A percentile compares a stretch with the other conserved stretches of the same genome.
These are phyloP conservation scores for Amniataba percoides DNA, from an alignment of 2,797 vertebrate species.

Conservation along the genomic window DNA sequence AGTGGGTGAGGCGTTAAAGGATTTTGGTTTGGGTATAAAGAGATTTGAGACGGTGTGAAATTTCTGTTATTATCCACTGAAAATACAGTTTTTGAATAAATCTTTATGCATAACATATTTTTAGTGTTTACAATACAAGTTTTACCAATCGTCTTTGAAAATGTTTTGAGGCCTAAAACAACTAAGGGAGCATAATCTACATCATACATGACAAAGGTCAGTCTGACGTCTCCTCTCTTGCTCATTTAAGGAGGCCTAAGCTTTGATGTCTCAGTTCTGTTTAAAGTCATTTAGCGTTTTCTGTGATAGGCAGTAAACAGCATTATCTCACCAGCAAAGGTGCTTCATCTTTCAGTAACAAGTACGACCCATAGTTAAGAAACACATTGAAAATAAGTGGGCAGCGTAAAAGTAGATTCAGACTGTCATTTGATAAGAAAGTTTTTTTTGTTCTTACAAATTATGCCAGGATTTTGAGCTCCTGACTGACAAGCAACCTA, in stretches of 20 bases:
- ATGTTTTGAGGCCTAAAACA: background rate
- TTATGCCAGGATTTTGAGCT: constrained; percentile 7
- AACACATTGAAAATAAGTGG: background rate
- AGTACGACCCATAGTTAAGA: background rate
- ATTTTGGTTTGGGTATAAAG: constrained; percentile 27
- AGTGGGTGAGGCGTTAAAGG: constrained; percentile 29
- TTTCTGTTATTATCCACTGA: background rate
- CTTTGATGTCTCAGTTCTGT: constrained; percentile 3
- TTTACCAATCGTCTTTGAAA: background rate
- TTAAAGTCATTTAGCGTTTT: constrained; percentile 7
- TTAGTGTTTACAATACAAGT: background rate
- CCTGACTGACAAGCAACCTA: constrained; percentile 26
- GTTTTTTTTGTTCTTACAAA: background rate
- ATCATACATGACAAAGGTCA: background rate
- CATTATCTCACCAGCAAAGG: background rate
- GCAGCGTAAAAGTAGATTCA: background rate
- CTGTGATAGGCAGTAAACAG: background rate
- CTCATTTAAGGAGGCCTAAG: constrained; percentile 3
- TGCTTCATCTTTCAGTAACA: background rate
- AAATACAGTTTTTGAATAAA: background rate
- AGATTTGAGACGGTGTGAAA: background rate
- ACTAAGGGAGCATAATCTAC: background rate
- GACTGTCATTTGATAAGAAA: background rate
- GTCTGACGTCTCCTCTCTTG: background rate
- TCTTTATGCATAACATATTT: constrained; percentile 6